Conservation (phyloP, 2,888 invertebrate species). For the Cerastis leucographa region DNA sequence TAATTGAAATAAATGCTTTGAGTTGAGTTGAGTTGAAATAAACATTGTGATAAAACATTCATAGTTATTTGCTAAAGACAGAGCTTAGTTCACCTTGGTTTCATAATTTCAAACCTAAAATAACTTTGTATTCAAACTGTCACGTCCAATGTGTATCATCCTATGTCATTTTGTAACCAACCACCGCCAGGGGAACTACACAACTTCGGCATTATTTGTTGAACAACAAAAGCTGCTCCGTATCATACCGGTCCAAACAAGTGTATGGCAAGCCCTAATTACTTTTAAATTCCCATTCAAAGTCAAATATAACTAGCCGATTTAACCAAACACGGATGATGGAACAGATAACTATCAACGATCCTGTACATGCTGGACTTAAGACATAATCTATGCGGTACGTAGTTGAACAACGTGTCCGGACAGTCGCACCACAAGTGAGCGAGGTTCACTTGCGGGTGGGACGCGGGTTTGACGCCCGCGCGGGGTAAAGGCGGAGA, state of each 20-base stretch:
- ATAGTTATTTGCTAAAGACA: neutral
- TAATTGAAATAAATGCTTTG: too few relatives aligned
- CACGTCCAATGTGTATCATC: neutral
- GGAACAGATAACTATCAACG: conserved; percentile 80
- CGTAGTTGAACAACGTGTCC: conserved; percentile 81
- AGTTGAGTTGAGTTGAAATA: too few relatives aligned
- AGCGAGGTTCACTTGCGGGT: conserved; percentile 73
- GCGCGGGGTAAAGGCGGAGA: conserved; percentile 74
- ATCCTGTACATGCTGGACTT: conserved; percentile 81
- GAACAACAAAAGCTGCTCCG: neutral
- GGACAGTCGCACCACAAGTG: conserved; percentile 83
- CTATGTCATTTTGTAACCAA: neutral
- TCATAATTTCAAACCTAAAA: neutral
- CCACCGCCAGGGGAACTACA: neutral
- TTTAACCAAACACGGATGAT: conserved; percentile 82
- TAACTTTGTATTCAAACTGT: neutral
- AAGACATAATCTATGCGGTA: conserved; percentile 81
- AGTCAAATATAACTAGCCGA: conserved; percentile 84
- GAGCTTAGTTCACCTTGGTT: neutral
- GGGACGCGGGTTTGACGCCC: conserved; percentile 55
- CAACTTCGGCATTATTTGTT: neutral
- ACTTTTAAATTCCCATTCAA: neutral
- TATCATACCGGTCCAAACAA: neutral
- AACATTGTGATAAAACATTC: neutral
- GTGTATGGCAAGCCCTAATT: neutral